Percentiles rank a stretch among this genome's conserved stretches.
Evolutionary conservation across 2,113 vertebrate species (phyloP).

Genomic region (Danio rerio): DNA sequence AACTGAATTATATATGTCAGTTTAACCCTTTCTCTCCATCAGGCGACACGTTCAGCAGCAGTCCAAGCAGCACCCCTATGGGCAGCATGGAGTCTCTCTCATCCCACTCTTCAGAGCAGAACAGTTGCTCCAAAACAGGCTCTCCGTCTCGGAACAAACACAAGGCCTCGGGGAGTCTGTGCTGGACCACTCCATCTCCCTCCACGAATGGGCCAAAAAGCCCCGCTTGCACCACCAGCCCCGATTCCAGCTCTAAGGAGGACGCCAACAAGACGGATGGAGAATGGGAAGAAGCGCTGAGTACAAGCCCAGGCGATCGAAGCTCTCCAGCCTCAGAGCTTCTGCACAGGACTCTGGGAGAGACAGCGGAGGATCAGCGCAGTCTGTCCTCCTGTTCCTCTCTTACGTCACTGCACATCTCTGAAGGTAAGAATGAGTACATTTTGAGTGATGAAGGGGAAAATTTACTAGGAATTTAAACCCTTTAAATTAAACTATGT

Average conservation of each 20-base stretch:
- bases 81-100: slow-evolving; percentile 97
- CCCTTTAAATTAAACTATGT: too few relatives aligned
- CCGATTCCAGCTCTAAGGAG: slow-evolving; percentile 89
- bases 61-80: slow-evolving; percentile 93
- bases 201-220: slow-evolving; percentile 81
- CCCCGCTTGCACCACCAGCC: slow-evolving; percentile 84
- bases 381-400: slow-evolving; percentile 85
- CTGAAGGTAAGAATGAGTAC: slow-evolving; percentile 81
- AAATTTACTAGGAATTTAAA: not conserved
- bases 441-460: not conserved
- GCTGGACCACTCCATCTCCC: slow-evolving; percentile 68
- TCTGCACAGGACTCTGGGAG: slow-evolving; percentile 69
- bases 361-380: slow-evolving; percentile 70
- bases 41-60: slow-evolving; percentile 97
- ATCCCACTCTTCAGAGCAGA: slow-evolving; percentile 97
- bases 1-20: not conserved
- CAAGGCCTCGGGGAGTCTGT: slow-evolving; percentile 62
- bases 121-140: slow-evolving; percentile 79
- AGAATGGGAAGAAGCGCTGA: slow-evolving; percentile 90
- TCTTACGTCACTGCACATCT: slow-evolving; percentile 88
- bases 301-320: slow-evolving; percentile 73
- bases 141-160: slow-evolving; percentile 76
- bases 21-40: not conserved
- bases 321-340: slow-evolving; percentile 61
- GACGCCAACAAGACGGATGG: slow-evolving; percentile 88